Evolutionary conservation across 2,888 invertebrate genomes (phyloP).

Genomic region (Actias luna): DNA sequence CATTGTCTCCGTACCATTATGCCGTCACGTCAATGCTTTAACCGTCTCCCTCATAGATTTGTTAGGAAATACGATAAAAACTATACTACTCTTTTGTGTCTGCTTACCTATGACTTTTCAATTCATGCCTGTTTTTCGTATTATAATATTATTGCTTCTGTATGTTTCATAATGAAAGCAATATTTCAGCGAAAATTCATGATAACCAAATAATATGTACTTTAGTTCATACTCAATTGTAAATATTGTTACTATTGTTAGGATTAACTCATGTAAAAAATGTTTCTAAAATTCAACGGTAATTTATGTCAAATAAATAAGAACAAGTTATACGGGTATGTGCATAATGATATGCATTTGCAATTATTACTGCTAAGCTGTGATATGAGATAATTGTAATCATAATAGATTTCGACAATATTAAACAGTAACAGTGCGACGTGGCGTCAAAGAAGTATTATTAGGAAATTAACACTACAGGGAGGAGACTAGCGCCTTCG

Average conservation of each 20-base stretch:
- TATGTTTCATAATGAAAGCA: background rate
- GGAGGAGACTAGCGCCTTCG: conserved; percentile 51
- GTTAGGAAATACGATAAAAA: conserved; percentile 11
- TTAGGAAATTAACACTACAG: conserved; percentile 29
- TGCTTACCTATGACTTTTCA: background rate
- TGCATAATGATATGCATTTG: background rate
- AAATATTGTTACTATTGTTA: background rate
- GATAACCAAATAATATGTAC: background rate
- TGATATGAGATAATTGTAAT: background rate
- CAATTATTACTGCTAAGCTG: background rate
- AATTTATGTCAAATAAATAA: background rate
- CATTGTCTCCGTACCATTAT: conserved; percentile 74
- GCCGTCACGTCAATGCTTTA: conserved; percentile 64
- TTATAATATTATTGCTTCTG: background rate
- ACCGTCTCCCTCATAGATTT: conserved; percentile 61
- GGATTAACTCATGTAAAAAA: background rate
- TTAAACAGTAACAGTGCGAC: conserved; percentile 48
- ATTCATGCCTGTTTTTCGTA: background rate
- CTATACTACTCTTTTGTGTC: no score
- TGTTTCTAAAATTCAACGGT: background rate
- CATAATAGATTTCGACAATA: conserved; percentile 26
- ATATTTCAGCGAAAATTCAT: background rate
- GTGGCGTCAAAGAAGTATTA: conserved; percentile 55
- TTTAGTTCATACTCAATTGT: no score
- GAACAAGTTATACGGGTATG: background rate